phyloP scores from a whole-genome alignment of 1,140 invertebrate species.

The Triops longicaudatus region DNA sequence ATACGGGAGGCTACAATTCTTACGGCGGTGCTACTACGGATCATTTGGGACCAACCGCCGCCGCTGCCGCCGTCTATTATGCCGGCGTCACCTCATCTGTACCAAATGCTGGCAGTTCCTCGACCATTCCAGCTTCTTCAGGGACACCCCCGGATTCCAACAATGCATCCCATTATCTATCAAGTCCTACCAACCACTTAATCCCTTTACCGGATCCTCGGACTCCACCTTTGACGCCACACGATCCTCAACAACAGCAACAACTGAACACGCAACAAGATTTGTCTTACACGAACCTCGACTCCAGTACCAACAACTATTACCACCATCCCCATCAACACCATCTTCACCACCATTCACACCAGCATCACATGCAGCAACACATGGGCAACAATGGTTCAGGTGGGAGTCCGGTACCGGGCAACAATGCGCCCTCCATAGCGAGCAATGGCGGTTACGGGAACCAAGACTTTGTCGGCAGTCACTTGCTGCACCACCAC shows the following conservation, averaged over 20 bases:
- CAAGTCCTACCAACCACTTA: background rate
- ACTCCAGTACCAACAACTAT: constrained; percentile 46
- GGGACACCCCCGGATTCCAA: background rate
- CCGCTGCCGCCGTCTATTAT: background rate
- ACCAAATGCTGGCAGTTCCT: background rate
- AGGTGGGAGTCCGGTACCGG: constrained; percentile 14
- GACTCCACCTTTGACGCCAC: constrained; percentile 25
- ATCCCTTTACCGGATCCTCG: constrained; percentile 19
- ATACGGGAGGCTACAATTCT: constrained; percentile 33
- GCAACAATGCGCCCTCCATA: constrained; percentile 26
- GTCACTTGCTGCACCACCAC: constrained; percentile 17
- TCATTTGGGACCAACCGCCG: background rate
- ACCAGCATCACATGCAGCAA: constrained; percentile 31
- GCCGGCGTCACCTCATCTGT: background rate
- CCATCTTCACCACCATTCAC: constrained; percentile 29
- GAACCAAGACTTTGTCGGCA: constrained; percentile 28
- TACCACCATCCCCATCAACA: constrained; percentile 30
- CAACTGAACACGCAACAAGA: constrained; percentile 57
- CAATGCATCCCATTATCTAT: constrained; percentile 5
- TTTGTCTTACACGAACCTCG: constrained; percentile 80
- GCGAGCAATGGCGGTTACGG: background rate
- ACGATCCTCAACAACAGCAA: constrained; percentile 34
- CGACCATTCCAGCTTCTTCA: background rate
- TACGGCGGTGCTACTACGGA: background rate
- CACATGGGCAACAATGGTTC: constrained; percentile 17